Base-by-base conservation (phyloP, 2,113 vertebrate species). In the Otus sunia region DNA sequence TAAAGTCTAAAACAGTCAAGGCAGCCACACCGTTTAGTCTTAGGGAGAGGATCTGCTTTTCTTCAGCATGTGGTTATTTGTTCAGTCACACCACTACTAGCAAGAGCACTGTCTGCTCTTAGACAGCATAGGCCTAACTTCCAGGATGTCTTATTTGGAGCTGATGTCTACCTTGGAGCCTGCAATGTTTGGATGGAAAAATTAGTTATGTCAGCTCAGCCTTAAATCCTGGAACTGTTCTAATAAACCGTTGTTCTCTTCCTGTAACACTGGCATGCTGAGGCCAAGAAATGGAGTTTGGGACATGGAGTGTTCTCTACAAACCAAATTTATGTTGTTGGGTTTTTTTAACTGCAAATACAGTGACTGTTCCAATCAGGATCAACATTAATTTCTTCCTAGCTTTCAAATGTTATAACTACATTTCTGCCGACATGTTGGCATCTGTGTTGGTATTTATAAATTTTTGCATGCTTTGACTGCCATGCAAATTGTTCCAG, bases 401-500 rank as follows among this genome's bases (percentile, higher is more conserved):
- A 63, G 91, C 94, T 97, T 94, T 96, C 94, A 90, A 73, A 86
- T 74, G 74, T 30, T 83, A 18, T 94, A 96, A 93, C 80, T 94
- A 13, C 71, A 79, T 91, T 93, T 94, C 93, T 97, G 67, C 81
- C 82, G 49, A 95, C 81, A 58, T 87, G 87, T 90, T 94, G 95
- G 95, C 96, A 97, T 96, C 95, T 95, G 94, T 94, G 92, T 75
- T 96, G 92, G 66, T 96, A 95, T 97, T 96, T 97, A 94, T 95
- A 95, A 90, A 87, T 93, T 95, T 88, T 60, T 95, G 77, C 87
- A 77, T 94, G 96, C 94, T 93, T 94, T 89, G 94, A 96, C 92
- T 95, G 91, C 96, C 91, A 73, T 92, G 86, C 66, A 91, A 66
- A 92, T 94, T 82, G 80, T 89, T 96, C 77, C 86, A 91, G 96